Conservation (phyloP, 2,888 invertebrate genomes). For the Fissipunctia ypsillon region DNA sequence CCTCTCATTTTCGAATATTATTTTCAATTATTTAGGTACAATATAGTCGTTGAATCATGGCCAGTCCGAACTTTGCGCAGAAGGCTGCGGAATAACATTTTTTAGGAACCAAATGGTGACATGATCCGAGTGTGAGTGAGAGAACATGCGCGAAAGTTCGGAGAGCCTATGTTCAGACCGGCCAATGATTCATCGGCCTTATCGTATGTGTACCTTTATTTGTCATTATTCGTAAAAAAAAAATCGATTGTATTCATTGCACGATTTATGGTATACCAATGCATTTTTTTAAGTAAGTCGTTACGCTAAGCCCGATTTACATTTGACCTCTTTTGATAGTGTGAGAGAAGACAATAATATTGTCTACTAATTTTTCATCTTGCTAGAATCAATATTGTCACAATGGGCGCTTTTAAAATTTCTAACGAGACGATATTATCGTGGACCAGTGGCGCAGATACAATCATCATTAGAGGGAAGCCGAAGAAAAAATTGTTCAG, state of each 20-base stretch:
- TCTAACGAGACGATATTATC: background rate
- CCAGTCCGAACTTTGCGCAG: background rate
- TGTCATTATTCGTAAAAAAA: constrained; percentile 9
- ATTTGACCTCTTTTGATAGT: background rate
- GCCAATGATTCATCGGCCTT: no score
- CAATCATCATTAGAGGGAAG: no score
- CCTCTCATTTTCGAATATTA: background rate
- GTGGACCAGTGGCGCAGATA: no score
- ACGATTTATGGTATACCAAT: constrained; percentile 10
- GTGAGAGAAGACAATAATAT: background rate
- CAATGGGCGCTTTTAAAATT: background rate
- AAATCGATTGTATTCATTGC: constrained; percentile 12
- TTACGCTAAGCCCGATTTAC: constrained; percentile 5
- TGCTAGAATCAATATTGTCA: no score
- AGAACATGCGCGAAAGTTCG: no score
- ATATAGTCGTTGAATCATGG: background rate
- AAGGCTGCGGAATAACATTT: no score
- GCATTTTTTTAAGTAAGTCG: background rate
- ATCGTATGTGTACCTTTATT: background rate
- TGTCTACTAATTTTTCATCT: background rate
- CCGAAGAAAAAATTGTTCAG: no score
- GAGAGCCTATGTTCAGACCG: no score
- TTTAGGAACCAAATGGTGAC: no score
- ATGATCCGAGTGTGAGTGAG: no score
- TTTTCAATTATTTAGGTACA: background rate